A percentile compares a stretch with the other conserved stretches of the same genome.
phyloP scores from a whole-genome alignment of 2,113 vertebrate genomes.

The Lipophrys pholis region DNA sequence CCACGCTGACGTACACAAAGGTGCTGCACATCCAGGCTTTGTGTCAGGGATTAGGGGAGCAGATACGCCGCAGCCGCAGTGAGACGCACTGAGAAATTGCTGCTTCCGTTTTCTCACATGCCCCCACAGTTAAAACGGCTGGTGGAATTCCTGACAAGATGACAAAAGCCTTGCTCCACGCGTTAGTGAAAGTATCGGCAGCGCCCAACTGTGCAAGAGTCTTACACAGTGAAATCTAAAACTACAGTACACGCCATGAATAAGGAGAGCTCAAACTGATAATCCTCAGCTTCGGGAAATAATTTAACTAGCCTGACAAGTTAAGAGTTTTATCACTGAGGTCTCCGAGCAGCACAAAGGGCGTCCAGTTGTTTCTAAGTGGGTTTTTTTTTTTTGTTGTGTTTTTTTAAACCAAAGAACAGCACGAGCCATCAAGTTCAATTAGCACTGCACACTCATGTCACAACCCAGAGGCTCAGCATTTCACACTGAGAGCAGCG shows the following conservation, averaged over 20 bases:
- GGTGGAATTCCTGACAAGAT: constrained; percentile 45
- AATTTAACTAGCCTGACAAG: constrained; percentile 61
- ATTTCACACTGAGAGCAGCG: constrained; percentile 38
- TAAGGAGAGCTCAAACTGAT: constrained; percentile 35
- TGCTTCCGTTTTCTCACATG: constrained; percentile 71
- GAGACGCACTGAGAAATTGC: constrained; percentile 59
- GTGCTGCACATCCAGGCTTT: constrained; percentile 81
- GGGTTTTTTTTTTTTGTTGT: not conserved
- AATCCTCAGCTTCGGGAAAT: constrained; percentile 46
- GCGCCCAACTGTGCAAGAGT: constrained; percentile 9
- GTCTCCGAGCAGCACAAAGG: constrained; percentile 49
- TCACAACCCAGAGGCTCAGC: constrained; percentile 52
- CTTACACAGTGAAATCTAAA: constrained; percentile 17
- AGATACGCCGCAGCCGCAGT: constrained; percentile 73
- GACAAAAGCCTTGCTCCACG: constrained; percentile 19
- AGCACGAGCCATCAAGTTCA: constrained; percentile 71
- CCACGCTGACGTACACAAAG: constrained; percentile 79
- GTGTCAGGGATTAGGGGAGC: constrained; percentile 80
- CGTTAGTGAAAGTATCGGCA: constrained; percentile 16
- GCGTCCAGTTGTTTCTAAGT: constrained; percentile 53
- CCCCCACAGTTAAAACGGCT: constrained; percentile 36
- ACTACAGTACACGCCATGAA: constrained; percentile 4
- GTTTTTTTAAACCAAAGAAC: constrained; percentile 64
- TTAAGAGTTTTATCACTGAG: constrained; percentile 60
- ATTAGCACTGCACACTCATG: constrained; percentile 56